Conservation (phyloP, 2,888 invertebrate genomes). For the Chloroclysta siterata region DNA sequence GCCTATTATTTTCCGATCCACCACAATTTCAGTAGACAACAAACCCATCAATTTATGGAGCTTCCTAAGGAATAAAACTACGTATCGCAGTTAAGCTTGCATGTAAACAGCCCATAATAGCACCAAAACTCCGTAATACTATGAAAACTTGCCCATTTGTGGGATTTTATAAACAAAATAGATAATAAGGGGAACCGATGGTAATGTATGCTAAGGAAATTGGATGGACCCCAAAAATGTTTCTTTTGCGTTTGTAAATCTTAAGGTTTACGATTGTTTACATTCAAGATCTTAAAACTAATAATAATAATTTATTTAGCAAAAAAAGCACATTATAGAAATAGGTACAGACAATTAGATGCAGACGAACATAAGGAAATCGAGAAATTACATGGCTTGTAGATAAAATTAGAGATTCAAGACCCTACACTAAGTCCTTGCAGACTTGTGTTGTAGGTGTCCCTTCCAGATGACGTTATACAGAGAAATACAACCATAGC, state of each 20-base stretch:
- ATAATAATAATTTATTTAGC: no score
- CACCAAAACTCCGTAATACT: conserved; percentile 64
- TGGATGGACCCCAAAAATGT: conserved; percentile 50
- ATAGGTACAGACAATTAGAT: no score
- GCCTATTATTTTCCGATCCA: conserved; percentile 28
- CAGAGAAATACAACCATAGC: no score
- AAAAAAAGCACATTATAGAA: no score
- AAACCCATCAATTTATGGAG: conserved; percentile 36
- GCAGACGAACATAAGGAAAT: no score
- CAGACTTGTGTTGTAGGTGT: no score
- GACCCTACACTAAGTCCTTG: no score
- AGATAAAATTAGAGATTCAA: no score
- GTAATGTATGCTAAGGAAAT: conserved; percentile 61
- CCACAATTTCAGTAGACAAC: conserved; percentile 30
- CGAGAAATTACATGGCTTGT: no score
- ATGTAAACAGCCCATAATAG: conserved; percentile 79
- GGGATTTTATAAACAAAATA: conserved; percentile 70
- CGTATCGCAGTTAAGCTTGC: conserved; percentile 57
- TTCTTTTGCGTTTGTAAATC: conserved; percentile 26
- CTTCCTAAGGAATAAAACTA: conserved; percentile 42
- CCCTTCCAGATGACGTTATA: no score
- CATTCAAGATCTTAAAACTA: neutral
- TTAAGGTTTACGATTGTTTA: conserved; percentile 25
- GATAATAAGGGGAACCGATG: conserved; percentile 57
- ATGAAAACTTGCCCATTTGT: conserved; percentile 74